These are phyloP conservation scores for Pseudococcus jackbeardsleyi DNA, from an alignment of 2,888 invertebrate genomes.

Conservation along the genomic window DNA sequence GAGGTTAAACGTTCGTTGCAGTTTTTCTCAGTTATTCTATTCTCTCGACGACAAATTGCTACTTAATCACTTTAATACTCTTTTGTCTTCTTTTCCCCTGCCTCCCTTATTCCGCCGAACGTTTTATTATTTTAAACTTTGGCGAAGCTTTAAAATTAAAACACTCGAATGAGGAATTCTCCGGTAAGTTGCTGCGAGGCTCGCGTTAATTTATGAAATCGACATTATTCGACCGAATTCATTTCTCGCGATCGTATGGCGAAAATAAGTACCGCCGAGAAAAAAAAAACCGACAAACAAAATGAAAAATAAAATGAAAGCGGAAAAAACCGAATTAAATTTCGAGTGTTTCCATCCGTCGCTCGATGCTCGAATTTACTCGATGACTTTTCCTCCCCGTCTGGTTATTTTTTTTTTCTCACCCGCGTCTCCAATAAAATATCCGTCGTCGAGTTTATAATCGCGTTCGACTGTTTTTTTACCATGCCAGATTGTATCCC, in stretches of 20 bases:
- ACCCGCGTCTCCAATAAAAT: background rate
- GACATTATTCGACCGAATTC: conserved; percentile 5
- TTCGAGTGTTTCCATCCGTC: conserved; percentile 30
- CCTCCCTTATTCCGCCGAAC: background rate
- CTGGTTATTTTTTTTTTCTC: background rate
- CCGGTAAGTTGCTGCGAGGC: background rate
- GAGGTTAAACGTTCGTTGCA: conserved; percentile 52
- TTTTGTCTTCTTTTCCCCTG: conserved; percentile 13
- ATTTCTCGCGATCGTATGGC: background rate
- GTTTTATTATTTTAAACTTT: conserved; percentile 49
- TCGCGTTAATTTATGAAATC: conserved; percentile 41
- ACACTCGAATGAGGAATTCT: conserved; percentile 21
- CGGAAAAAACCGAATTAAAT: conserved; percentile 45
- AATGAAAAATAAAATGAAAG: conserved; percentile 48
- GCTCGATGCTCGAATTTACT: background rate
- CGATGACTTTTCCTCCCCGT: conserved; percentile 10
- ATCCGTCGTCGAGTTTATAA: conserved; percentile 19
- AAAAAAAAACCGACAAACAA: background rate
- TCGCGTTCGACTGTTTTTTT: background rate
- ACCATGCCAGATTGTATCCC: background rate
- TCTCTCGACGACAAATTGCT: conserved; percentile 52
- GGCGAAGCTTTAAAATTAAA: conserved; percentile 19
- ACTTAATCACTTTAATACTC: conserved; percentile 56
- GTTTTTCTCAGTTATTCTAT: conserved; percentile 43
- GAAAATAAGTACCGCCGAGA: background rate